Evolutionary conservation across 2,888 invertebrate genomes (phyloP), one percentile per base, ranked within the genome.

Genomic region (Rhamnusium bicolor): DNA sequence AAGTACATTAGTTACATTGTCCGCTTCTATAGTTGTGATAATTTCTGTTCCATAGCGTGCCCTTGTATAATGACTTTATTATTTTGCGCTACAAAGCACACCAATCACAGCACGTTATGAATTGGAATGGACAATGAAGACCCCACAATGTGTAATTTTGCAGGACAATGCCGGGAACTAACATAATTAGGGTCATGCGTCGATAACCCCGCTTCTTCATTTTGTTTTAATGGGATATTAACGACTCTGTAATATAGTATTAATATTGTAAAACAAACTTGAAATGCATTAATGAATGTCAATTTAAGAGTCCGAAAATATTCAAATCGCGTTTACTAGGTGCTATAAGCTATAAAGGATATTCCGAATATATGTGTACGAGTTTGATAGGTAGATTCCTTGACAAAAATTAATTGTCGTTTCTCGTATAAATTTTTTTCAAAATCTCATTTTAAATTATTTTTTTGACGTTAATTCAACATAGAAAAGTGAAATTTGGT

Each of bases 131-230:
- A 62, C 54, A 62, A 60, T 62, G 62, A 54, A 54, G 69, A 62
- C 46, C 47, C 16, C 24, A 54, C 40, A 54, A 61, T 60, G 51
- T 12, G 54, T 47, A 56, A 69, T 54, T 69, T 69, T 54, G 46
- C 19, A 21, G 53, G 16, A 61, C 61, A 54, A 51, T 53, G 46
- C 53, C 62, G 62, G 69, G 62, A 69, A 62, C 62, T 62, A 46
- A 24, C 21, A 62, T 54, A 69, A 69, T 69, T 69, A 62, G 46
- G 62, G 69, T 69, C 47, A 62, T 78, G 69, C 69, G 69, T 60
- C 62, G 54, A 54, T 69, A 54, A 3, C 4, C 60, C 69, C 75
- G 68, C 72, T 73, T 32, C 32, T 32, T 61, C 61, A 46, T 61
- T 61, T 61, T 61, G 61, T 61, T 61, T 18, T 60, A 40, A 40